phyloP scores from a whole-genome alignment of 2,888 invertebrate species.

The Chydorus sphaericus region DNA sequence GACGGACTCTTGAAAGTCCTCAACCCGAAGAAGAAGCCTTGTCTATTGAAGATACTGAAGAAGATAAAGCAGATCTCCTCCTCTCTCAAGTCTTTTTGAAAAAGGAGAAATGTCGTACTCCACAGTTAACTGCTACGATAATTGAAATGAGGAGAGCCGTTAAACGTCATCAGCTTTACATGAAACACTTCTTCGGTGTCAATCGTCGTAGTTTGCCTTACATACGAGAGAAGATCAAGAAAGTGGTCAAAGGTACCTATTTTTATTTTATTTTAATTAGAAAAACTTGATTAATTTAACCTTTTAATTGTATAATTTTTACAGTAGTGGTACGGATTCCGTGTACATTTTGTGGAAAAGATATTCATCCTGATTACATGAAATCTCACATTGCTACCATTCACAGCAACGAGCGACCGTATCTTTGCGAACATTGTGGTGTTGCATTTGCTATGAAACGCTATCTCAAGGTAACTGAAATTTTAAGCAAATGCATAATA shows the following conservation, averaged over 20 bases:
- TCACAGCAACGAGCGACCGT: background rate
- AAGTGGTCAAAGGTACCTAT: too few species aligned
- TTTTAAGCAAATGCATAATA: too few species aligned
- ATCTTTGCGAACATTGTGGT: background rate
- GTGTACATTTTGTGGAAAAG: background rate
- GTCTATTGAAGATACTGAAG: too few species aligned
- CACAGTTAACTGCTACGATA: background rate
- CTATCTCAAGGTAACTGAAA: background rate
- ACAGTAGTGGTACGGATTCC: background rate
- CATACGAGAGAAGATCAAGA: too few species aligned
- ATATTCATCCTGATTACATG: background rate
- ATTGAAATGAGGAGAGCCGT: too few species aligned
- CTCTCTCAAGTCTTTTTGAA: background rate
- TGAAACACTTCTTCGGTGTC: background rate
- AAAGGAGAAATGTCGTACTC: background rate
- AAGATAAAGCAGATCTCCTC: background rate
- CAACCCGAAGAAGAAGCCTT: too few species aligned
- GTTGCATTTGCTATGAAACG: background rate
- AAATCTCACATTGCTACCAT: background rate
- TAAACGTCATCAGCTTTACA: background rate
- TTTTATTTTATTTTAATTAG: too few species aligned
- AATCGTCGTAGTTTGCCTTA: background rate
- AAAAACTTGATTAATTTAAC: background rate
- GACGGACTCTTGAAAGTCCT: too few species aligned
- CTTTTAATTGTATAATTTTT: background rate